Evolutionary conservation across 2,797 vertebrate genomes (phyloP).

Genomic region (Carapus acus): DNA sequence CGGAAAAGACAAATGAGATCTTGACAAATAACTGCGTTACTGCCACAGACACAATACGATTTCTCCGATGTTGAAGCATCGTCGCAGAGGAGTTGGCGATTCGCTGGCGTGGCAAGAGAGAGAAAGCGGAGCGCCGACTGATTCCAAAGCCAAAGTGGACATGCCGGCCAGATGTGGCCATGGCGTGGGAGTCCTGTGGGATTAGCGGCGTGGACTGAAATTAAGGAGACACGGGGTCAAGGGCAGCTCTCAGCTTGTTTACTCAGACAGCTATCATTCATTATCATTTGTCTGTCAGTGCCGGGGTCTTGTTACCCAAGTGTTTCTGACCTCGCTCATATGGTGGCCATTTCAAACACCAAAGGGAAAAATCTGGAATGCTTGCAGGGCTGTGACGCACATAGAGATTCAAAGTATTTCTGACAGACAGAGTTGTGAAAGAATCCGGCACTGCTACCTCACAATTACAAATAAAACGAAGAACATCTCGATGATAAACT

Average conservation of each 20-base stretch:
- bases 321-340: constrained; percentile 51
- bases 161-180: constrained; percentile 62
- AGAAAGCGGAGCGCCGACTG: constrained; percentile 16
- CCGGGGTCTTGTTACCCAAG: constrained; percentile 61
- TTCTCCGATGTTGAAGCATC: constrained; percentile 11
- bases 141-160: constrained; percentile 25
- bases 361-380: constrained; percentile 13
- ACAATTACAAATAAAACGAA: too few species aligned
- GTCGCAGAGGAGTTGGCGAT: constrained; percentile 2
- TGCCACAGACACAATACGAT: constrained; percentile 19
- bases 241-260: constrained; percentile 69
- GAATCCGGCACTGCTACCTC: too few species aligned
- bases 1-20: constrained; percentile 37
- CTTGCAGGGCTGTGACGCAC: too few species aligned
- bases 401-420: too few species aligned
- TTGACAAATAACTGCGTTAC: constrained; percentile 22
- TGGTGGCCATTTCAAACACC: constrained; percentile 36
- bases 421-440: too few species aligned
- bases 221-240: constrained; percentile 69
- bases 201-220: constrained; percentile 49
- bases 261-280: constrained; percentile 73
- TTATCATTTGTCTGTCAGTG: constrained; percentile 74
- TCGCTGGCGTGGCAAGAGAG: neutral
- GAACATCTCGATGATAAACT: too few species aligned
- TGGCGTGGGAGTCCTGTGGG: constrained; percentile 40